Conservation (phyloP, 2,113 vertebrate genomes). For the Hydrolagus affinis region DNA sequence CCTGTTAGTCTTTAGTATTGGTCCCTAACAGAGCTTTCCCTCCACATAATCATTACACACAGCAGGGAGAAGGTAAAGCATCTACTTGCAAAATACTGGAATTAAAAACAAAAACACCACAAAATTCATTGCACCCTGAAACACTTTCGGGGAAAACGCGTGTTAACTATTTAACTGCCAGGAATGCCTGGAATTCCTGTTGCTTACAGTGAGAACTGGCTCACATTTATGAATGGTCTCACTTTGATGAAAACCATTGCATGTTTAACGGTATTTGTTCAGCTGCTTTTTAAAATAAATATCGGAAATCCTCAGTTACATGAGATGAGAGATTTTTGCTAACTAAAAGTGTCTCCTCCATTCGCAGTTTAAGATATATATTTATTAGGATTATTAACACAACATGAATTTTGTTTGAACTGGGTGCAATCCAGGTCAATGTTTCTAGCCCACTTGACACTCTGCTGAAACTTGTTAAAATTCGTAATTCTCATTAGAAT, state of each 20-base stretch:
- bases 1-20: neutral
- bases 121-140: neutral
- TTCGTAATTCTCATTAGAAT: neutral
- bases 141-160: neutral
- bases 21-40: neutral
- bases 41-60: neutral
- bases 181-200: neutral
- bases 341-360: neutral
- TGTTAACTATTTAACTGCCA: neutral
- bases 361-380: neutral
- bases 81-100: neutral
- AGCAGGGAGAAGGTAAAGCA: neutral
- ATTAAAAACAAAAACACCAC: neutral
- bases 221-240: neutral
- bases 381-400: slow-evolving; percentile 13
- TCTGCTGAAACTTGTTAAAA: neutral
- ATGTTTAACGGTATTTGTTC: neutral
- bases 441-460: neutral
- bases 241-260: neutral
- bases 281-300: neutral
- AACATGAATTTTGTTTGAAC: neutral
- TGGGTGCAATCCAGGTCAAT: neutral
- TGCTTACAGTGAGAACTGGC: neutral
- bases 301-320: neutral
- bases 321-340: too few relatives aligned